Evolutionary conservation across 1,140 invertebrate species (phyloP).

Genomic region (Drosophila virilis): DNA sequence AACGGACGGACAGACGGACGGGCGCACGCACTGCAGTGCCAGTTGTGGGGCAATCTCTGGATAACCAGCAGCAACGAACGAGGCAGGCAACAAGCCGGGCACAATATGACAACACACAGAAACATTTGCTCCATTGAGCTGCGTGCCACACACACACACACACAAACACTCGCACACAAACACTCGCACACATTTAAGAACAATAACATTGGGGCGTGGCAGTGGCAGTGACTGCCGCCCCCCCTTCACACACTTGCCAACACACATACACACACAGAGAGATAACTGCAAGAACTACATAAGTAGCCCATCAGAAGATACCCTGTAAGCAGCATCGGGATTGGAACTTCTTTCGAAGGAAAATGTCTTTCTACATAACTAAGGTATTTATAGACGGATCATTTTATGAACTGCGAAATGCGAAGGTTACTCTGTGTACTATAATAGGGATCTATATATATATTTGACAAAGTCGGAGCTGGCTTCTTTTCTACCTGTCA

Average conservation of each 20-base stretch:
- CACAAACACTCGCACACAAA: background rate
- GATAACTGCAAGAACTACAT: too few relatives aligned
- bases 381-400: too few relatives aligned
- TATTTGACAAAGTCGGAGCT: too few relatives aligned
- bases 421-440: too few relatives aligned
- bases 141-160: background rate
- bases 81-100: conserved; percentile 17
- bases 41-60: background rate
- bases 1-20: background rate
- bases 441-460: too few relatives aligned
- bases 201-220: conserved; percentile 44
- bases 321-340: too few relatives aligned
- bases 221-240: conserved; percentile 9
- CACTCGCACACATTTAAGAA: conserved; percentile 11
- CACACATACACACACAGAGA: background rate
- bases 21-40: conserved; percentile 26
- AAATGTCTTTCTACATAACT: too few relatives aligned
- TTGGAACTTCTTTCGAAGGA: too few relatives aligned
- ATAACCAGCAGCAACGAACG: background rate
- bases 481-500: background rate
- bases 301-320: too few relatives aligned
- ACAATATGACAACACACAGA: conserved; percentile 35
- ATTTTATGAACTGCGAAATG: too few relatives aligned
- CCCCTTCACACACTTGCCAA: background rate
- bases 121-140: conserved; percentile 25